Evolutionary conservation across 2,888 invertebrate species (phyloP).

Genomic region (Campoplex capitator): DNA sequence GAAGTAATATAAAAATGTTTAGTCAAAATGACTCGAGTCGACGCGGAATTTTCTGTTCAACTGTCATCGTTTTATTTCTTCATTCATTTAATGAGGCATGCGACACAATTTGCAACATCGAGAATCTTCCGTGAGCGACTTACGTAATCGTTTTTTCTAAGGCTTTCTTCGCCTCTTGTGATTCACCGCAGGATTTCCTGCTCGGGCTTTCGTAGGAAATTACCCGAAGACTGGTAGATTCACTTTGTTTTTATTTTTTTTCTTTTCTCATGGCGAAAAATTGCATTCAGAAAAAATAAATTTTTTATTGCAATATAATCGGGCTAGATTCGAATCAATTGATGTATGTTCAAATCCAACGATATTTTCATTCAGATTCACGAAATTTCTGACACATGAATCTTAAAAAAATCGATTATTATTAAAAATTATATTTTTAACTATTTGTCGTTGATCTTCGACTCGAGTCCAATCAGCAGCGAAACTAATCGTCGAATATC

Average conservation of each 20-base stretch:
- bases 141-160: constrained; percentile 4
- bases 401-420: too few relatives aligned
- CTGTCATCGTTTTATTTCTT: neutral
- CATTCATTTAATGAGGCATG: neutral
- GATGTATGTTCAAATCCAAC: neutral
- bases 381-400: neutral
- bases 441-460: too few relatives aligned
- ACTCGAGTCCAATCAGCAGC: too few relatives aligned
- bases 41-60: neutral
- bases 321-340: neutral
- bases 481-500: too few relatives aligned
- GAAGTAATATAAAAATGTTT: neutral
- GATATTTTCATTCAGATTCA: neutral
- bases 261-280: neutral
- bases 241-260: neutral
- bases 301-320: neutral
- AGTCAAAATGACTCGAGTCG: neutral
- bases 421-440: too few relatives aligned
- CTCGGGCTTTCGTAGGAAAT: neutral
- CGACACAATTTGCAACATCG: constrained; percentile 7
- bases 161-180: constrained; percentile 1
- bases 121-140: constrained; percentile 11
- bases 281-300: neutral
- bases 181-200: constrained; percentile 8
- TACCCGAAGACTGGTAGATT: neutral